phyloP scores from a whole-genome alignment of 2,888 invertebrate genomes.

The Drosophila robusta region DNA sequence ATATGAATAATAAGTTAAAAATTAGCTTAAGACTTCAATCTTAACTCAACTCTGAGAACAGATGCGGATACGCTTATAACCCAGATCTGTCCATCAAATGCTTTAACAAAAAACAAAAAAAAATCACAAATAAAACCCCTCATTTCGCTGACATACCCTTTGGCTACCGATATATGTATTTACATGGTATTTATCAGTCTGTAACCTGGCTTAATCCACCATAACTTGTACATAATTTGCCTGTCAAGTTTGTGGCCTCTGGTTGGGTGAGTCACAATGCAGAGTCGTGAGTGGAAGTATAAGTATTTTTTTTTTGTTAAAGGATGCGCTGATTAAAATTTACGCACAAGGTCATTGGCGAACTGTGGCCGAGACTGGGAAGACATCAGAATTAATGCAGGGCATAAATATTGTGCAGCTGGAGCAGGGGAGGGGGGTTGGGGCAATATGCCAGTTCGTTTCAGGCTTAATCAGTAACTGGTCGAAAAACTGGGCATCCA shows the following conservation, averaged over 20 bases:
- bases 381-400: slow-evolving; percentile 72
- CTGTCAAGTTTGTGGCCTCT: slow-evolving; percentile 36
- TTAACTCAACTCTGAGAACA: slow-evolving; percentile 13
- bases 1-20: slow-evolving; percentile 18
- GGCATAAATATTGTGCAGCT: slow-evolving; percentile 72
- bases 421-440: neutral
- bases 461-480: slow-evolving; percentile 64
- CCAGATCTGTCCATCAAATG: slow-evolving; percentile 67
- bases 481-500: slow-evolving; percentile 30
- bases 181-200: slow-evolving; percentile 14
- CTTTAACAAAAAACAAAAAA: slow-evolving; percentile 4
- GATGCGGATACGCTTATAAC: slow-evolving; percentile 41
- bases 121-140: slow-evolving; percentile 9
- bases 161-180: slow-evolving; percentile 41
- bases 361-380: slow-evolving; percentile 24
- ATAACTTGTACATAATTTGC: slow-evolving; percentile 55
- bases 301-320: slow-evolving; percentile 18
- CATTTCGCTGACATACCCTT: slow-evolving; percentile 45
- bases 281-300: slow-evolving; percentile 24
- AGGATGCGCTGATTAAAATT: slow-evolving; percentile 73
- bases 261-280: slow-evolving; percentile 32
- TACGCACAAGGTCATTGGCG: slow-evolving; percentile 73
- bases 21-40: slow-evolving; percentile 11
- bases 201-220: slow-evolving; percentile 37
- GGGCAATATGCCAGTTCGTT: slow-evolving; percentile 34